Evolutionary conservation across 2,888 invertebrate species (phyloP), one percentile per base, ranked within the genome.

Genomic region (Atherix ibis): DNA sequence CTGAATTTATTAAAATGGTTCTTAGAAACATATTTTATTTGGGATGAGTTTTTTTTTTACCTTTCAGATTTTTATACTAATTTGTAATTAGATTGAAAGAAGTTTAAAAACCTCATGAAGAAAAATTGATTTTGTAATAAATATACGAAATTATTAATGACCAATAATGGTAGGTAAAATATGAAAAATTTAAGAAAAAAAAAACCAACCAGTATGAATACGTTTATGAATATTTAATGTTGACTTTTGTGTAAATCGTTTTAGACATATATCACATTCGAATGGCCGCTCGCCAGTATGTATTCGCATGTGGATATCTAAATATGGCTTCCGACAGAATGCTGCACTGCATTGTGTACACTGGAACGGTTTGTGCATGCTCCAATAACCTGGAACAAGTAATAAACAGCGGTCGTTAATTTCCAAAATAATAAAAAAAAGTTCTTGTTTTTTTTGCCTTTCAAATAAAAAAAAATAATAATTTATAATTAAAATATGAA

Each of bases 251-350:
- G 74, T 74, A 63, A 75, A 76, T 57, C 73, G 67, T 64, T 75
- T 75, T 57, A 70, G 67, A 62, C 75, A 76, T 55, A 73, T 64
- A 49, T 71, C 71, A 60, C 75, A 76, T 62, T 70, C 70, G 64
- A 73, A 73, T 46, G 48, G 48, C 35, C 46, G 43, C 41, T 48
- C 48, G 17, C 48, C 48, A 18, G 79, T 81, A 64, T 81, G 81
- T 39, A 79, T 78, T 54, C 81, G 69, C 75, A 80, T 76, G 56
- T 81, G 81, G 35, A 81, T 79, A 62, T 80, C 80, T 45, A 81
- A 62, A 58, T 82, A 81, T 35, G 80, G 80, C 63, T 81, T 82
- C 48, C 81, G 73, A 43, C 68, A 68, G 63, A 69, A 69, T 50
- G 69, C 67, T 49, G 69, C 67, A 43, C 67, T 67, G 50, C 69